These are phyloP conservation scores for Drosophila borealis DNA, from an alignment of 2,888 invertebrate genomes.

Conservation along the genomic window DNA sequence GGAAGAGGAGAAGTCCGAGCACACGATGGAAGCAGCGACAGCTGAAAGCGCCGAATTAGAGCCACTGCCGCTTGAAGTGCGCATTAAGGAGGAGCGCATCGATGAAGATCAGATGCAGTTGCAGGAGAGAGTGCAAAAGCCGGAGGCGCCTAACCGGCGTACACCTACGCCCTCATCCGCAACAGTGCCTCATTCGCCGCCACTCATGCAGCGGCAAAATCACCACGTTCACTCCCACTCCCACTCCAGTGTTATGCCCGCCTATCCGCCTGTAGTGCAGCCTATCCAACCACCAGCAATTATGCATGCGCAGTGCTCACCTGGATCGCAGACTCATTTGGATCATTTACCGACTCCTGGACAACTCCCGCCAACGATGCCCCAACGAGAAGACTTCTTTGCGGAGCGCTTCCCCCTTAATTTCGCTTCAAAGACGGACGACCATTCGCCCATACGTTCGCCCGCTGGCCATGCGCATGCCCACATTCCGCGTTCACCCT, in stretches of 20 bases:
- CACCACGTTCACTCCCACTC: constrained; percentile 17
- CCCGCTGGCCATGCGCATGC: constrained; percentile 77
- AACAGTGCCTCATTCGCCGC: constrained; percentile 9
- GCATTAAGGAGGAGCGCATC: constrained; percentile 82
- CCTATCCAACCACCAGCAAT: constrained; percentile 82
- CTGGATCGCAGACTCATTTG: constrained; percentile 84
- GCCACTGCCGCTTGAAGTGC: constrained; percentile 72
- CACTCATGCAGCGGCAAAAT: constrained; percentile 35
- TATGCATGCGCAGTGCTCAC: constrained; percentile 85
- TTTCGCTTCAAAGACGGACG: constrained; percentile 81
- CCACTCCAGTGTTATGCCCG: constrained; percentile 26
- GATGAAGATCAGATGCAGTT: constrained; percentile 60
- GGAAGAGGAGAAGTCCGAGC: constrained; percentile 50
- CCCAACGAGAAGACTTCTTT: constrained; percentile 83
- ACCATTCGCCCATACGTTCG: constrained; percentile 83
- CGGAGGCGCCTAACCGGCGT: background rate
- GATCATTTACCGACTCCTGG: constrained; percentile 83
- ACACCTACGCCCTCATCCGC: constrained; percentile 34
- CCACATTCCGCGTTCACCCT: constrained; percentile 84
- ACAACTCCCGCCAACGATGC: constrained; percentile 81
- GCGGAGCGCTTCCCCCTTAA: constrained; percentile 82
- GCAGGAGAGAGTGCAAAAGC: constrained; percentile 22
- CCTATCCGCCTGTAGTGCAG: constrained; percentile 84
- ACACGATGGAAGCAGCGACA: background rate
- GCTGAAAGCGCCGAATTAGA: constrained; percentile 21